A percentile compares a stretch with the other conserved stretches of the same genome.
These are phyloP conservation scores for Carabus problematicus DNA, from an alignment of 2,888 invertebrate genomes.

Conservation along the genomic window DNA sequence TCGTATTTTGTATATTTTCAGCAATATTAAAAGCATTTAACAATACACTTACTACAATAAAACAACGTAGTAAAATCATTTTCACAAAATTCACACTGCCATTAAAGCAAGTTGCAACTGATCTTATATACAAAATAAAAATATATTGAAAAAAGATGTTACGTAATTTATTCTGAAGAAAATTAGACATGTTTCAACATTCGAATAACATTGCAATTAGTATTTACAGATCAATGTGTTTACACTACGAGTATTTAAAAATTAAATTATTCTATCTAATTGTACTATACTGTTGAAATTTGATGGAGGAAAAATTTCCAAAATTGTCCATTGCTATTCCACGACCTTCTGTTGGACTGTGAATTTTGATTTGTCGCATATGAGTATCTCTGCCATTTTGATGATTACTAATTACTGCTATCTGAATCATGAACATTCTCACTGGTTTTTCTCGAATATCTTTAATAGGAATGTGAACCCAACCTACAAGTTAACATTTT, in stretches of 20 bases:
- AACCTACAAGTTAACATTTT: slow-evolving; percentile 67
- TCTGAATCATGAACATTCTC: slow-evolving; percentile 95
- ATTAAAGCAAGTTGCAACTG: background rate
- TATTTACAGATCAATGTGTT: too few relatives aligned
- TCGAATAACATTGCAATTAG: too few relatives aligned
- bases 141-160: too few relatives aligned
- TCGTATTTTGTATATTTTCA: background rate
- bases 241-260: too few relatives aligned
- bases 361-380: slow-evolving; percentile 95
- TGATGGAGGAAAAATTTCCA: slow-evolving; percentile 81
- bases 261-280: slow-evolving; percentile 66
- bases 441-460: slow-evolving; percentile 87
- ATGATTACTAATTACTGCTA: slow-evolving; percentile 96
- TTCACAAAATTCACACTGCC: too few relatives aligned
- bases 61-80: too few relatives aligned
- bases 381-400: slow-evolving; percentile 99
- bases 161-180: too few relatives aligned
- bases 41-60: too few relatives aligned
- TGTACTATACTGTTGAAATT: slow-evolving; percentile 82
- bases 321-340: slow-evolving; percentile 73
- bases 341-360: slow-evolving; percentile 80
- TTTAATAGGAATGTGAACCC: slow-evolving; percentile 93
- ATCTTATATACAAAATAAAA: too few relatives aligned
- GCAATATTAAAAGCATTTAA: background rate
- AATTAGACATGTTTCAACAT: slow-evolving; percentile 22